phyloP scores from a whole-genome alignment of 2,113 vertebrate genomes.

The Menura novaehollandiae region DNA sequence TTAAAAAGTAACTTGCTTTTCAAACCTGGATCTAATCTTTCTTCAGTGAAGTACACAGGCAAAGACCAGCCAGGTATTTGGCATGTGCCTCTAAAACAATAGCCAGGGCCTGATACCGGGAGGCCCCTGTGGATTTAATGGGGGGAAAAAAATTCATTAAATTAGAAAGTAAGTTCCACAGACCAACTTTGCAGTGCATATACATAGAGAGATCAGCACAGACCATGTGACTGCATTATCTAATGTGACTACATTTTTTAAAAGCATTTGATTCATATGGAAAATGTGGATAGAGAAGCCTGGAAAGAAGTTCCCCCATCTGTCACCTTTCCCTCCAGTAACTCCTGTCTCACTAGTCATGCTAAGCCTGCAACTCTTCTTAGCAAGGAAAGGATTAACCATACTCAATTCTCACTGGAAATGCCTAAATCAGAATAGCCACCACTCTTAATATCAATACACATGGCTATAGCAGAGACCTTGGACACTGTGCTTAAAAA shows the following conservation, averaged over 20 bases:
- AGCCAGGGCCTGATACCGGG: background rate
- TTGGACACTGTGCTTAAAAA: background rate
- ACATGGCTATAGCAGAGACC: background rate
- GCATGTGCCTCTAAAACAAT: background rate
- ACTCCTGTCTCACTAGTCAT: background rate
- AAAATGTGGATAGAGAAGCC: background rate
- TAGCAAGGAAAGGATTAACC: background rate
- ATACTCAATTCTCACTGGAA: background rate
- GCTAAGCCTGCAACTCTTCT: background rate
- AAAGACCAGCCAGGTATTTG: background rate
- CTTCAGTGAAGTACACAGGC: background rate
- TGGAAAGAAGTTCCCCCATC: background rate
- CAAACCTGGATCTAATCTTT: background rate
- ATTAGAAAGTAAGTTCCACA: background rate
- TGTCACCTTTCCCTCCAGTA: background rate
- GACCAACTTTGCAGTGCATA: background rate
- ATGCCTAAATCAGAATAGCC: background rate
- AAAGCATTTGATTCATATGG: background rate
- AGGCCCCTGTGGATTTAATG: background rate
- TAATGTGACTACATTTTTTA: background rate
- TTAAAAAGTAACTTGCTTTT: background rate
- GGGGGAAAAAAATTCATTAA: background rate
- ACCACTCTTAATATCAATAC: background rate
- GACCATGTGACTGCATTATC: background rate
- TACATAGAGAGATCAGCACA: background rate